Evolutionary conservation across 2,797 vertebrate genomes (phyloP), one percentile per base, ranked within the genome.

Genomic region (Notolepis coatsorum): DNA sequence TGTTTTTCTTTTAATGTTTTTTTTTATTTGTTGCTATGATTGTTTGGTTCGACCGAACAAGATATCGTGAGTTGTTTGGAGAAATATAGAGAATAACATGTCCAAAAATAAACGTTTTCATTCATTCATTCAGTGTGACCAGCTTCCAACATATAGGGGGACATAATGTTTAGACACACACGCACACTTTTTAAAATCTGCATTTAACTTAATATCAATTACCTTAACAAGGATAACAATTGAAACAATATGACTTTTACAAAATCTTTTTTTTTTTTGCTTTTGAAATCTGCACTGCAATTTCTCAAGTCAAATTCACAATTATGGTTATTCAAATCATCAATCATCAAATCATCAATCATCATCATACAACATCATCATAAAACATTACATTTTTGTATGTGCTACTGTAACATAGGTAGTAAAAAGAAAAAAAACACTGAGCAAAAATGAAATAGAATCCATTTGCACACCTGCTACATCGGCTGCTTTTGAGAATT

Each of bases 381-480:
- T 77, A 86, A 80, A 74, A 89, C 74, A 81, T 76, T 65, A 84
- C 84, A 91, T 82, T 81, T 84, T 81, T 86, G 74, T 88, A 92
- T 91, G 86, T 93, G 92, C 92, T 93, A 94, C 81, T 91, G 79
- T 90, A 82, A 90, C 84, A 88, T 92, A 93, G 91, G 92, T 94
- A 94, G 93, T 93, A 92, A 81, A 86, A 83, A 73, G 81, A 73
- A 77, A 72, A 21, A 46, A 35, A 37, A 63, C 82, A 72, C 65
- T 71, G 85, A 86, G 88, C 88, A 91, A 92, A 88, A 84, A 70
- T 55, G 56, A 48, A 79, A 68, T 39, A 41, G 50, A 55, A 67
- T 94, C 92, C 93, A 94, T 95, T 96, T 96, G 95, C 95, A 95
- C 92, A 93, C 93, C n/a, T 97, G 97, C 97, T 99, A 99, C 96